phyloP scores from a whole-genome alignment of 2,888 invertebrate genomes.

The Trypoxylon attenuatum region DNA sequence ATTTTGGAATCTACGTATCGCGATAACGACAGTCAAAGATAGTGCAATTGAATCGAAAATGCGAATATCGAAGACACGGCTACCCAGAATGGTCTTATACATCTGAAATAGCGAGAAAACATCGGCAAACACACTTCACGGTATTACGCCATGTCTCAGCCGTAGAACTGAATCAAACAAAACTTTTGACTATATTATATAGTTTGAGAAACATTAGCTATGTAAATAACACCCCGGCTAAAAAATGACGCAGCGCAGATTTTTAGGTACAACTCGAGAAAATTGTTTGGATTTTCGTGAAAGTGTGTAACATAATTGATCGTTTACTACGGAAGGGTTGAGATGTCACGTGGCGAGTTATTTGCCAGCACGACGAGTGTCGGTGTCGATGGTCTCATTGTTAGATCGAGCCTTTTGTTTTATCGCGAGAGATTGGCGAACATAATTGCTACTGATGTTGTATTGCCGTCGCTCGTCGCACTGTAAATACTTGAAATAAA shows the following conservation, averaged over 20 bases:
- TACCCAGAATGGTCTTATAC: too few relatives aligned
- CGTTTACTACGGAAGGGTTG: constrained; percentile 18
- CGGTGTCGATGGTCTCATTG: constrained; percentile 10
- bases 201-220: constrained; percentile 33
- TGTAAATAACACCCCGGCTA: constrained; percentile 44
- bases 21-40: background rate
- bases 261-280: constrained; percentile 1
- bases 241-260: constrained; percentile 18
- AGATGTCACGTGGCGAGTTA: constrained; percentile 27
- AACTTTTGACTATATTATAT: constrained; percentile 44
- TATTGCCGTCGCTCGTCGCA: constrained; percentile 35
- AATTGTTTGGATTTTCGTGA: constrained; percentile 17
- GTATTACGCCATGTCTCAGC: constrained; percentile 24
- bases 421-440: background rate
- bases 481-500: constrained; percentile 44
- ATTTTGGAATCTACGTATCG: too few relatives aligned
- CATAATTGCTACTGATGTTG: background rate
- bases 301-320: constrained; percentile 22
- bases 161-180: constrained; percentile 52
- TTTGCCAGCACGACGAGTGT: constrained; percentile 31
- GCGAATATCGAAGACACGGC: too few relatives aligned
- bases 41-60: background rate
- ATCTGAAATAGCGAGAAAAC: constrained; percentile 3
- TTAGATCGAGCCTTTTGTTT: background rate
- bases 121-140: constrained; percentile 7